phyloP scores from a whole-genome alignment of 1,140 invertebrate species.

The Camponotus vicinus region DNA sequence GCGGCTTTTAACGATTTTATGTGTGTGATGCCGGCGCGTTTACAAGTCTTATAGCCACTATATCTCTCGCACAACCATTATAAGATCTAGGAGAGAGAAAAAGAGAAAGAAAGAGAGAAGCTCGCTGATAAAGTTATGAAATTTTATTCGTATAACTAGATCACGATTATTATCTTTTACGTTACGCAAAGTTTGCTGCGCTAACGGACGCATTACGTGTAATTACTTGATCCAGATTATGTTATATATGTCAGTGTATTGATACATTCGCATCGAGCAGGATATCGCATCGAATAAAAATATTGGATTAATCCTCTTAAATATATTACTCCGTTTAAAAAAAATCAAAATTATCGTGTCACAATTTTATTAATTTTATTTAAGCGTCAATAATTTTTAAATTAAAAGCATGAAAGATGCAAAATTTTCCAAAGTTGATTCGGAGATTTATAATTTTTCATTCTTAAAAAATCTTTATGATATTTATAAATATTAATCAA shows the following conservation, averaged over 20 bases:
- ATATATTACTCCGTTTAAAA: neutral
- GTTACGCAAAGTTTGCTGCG: neutral
- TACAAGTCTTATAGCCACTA: constrained; percentile 40
- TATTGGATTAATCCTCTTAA: neutral
- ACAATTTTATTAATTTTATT: neutral
- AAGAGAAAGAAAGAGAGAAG: constrained; percentile 6
- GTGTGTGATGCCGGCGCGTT: constrained; percentile 24
- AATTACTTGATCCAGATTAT: constrained; percentile 27
- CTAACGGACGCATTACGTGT: constrained; percentile 19
- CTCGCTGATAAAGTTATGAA: constrained; percentile 46
- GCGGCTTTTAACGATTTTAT: constrained; percentile 47
- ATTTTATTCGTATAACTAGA: constrained; percentile 37
- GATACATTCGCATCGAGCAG: neutral
- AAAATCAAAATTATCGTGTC: neutral
- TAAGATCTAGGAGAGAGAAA: constrained; percentile 16
- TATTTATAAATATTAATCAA: no score
- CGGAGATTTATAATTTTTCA: no score
- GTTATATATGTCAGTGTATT: neutral
- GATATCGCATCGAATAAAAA: neutral
- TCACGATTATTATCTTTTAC: constrained; percentile 26
- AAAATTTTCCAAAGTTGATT: no score
- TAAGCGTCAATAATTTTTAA: neutral
- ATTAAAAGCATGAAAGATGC: no score
- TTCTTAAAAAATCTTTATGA: no score
- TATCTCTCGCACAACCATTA: constrained; percentile 30